A percentile compares a stretch with the other conserved stretches of the same genome.
Conservation (phyloP, 2,888 invertebrate species). For the Scrobipalpa costella region DNA sequence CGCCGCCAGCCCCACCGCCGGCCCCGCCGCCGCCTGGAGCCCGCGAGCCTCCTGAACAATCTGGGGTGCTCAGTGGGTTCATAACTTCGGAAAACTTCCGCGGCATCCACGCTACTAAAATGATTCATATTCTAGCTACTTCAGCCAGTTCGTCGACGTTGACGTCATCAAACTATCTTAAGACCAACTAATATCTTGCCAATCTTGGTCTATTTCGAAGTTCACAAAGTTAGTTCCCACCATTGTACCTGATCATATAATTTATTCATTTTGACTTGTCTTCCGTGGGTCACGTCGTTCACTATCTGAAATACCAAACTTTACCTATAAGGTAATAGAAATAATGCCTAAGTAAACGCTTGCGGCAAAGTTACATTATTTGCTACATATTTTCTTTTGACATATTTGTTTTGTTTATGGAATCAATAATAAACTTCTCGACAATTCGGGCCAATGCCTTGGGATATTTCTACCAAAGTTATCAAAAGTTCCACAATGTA, state of each 20-base stretch:
- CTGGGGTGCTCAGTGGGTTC: conserved; percentile 53
- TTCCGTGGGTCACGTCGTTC: too few relatives aligned
- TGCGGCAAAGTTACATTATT: neutral
- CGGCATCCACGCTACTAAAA: conserved; percentile 45
- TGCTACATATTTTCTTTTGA: conserved; percentile 27
- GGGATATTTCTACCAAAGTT: conserved; percentile 38
- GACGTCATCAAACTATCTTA: conserved; percentile 20
- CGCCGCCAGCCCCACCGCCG: conserved; percentile 27
- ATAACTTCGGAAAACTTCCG: conserved; percentile 60
- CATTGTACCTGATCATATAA: too few relatives aligned
- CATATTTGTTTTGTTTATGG: conserved; percentile 35
- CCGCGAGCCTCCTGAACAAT: conserved; percentile 51
- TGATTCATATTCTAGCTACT: conserved; percentile 40
- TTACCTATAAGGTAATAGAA: neutral
- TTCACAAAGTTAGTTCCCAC: neutral
- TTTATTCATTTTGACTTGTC: too few relatives aligned
- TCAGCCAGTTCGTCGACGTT: conserved; percentile 15
- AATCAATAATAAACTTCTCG: conserved; percentile 17
- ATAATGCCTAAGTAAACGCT: neutral
- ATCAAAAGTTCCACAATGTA: conserved; percentile 33
- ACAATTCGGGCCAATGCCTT: conserved; percentile 34
- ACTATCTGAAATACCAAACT: neutral
- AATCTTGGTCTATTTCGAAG: neutral
- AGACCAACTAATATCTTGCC: conserved; percentile 6
- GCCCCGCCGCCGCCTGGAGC: conserved; percentile 39